Conservation (phyloP, 2,797 vertebrate species). For the Pachyuromys duprasi region DNA sequence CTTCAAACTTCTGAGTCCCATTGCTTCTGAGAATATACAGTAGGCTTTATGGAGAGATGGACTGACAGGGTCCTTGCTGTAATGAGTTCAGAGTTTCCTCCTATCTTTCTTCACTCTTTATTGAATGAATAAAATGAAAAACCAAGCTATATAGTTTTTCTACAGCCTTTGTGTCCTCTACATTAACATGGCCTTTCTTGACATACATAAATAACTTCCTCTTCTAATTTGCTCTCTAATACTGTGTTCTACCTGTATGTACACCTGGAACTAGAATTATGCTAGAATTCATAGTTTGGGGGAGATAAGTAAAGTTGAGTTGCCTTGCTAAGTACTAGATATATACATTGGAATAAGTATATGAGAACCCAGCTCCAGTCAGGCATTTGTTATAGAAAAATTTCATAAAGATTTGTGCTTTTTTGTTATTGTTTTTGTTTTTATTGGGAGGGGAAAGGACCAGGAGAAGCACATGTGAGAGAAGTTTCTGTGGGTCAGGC, state of each 20-base stretch:
- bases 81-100: neutral
- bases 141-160: neutral
- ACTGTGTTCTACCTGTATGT: too few relatives aligned
- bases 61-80: too few relatives aligned
- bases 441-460: neutral
- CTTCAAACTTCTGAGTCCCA: neutral
- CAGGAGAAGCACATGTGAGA: neutral
- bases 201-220: neutral
- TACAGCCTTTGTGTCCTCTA: neutral
- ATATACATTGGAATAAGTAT: neutral
- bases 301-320: neutral
- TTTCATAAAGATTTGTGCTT: neutral
- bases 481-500: neutral
- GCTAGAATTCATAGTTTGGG: neutral
- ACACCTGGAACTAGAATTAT: too few relatives aligned
- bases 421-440: neutral
- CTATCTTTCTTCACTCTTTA: neutral
- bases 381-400: neutral
- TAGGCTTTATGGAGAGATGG: neutral
- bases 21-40: neutral
- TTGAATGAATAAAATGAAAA: neutral
- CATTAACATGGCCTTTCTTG: neutral
- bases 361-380: neutral
- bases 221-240: neutral
- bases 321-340: neutral